Percentiles rank a stretch among this genome's conserved stretches.
phyloP scores from a whole-genome alignment of 2,113 vertebrate genomes.

The Chaetops frenatus region DNA sequence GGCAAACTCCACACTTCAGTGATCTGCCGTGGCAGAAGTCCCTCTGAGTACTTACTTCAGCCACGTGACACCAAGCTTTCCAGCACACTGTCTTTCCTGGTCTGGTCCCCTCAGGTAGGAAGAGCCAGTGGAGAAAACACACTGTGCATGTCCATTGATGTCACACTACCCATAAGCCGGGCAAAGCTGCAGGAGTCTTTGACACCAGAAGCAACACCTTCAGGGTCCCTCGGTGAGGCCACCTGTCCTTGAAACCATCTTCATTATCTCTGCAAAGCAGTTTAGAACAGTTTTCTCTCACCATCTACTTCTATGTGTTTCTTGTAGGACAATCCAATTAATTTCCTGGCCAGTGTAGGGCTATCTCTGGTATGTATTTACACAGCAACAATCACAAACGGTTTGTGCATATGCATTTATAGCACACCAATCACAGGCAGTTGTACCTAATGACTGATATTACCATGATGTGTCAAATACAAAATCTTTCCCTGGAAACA shows the following conservation, averaged over 20 bases:
- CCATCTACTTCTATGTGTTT: neutral
- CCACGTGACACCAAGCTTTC: neutral
- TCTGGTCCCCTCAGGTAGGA: neutral
- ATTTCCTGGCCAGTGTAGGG: neutral
- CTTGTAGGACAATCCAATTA: neutral
- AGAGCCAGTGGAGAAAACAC: neutral
- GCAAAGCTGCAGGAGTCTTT: neutral
- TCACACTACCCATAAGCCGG: neutral
- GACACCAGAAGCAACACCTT: neutral
- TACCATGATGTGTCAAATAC: constrained; percentile 6
- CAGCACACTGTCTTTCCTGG: neutral
- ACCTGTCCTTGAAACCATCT: neutral
- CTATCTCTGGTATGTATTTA: neutral
- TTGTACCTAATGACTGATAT: constrained; percentile 21
- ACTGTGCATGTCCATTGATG: neutral
- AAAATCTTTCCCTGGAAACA: constrained; percentile 18
- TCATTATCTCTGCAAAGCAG: neutral
- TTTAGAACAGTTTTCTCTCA: neutral
- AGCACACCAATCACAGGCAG: neutral
- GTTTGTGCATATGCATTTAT: neutral
- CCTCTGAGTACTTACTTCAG: neutral
- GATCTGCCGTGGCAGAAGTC: neutral
- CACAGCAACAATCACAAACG: neutral
- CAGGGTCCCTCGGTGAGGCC: neutral
- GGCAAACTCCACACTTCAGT: neutral